Evolutionary conservation across 2,888 invertebrate species (phyloP).

Genomic region (Sesia bembeciformis): DNA sequence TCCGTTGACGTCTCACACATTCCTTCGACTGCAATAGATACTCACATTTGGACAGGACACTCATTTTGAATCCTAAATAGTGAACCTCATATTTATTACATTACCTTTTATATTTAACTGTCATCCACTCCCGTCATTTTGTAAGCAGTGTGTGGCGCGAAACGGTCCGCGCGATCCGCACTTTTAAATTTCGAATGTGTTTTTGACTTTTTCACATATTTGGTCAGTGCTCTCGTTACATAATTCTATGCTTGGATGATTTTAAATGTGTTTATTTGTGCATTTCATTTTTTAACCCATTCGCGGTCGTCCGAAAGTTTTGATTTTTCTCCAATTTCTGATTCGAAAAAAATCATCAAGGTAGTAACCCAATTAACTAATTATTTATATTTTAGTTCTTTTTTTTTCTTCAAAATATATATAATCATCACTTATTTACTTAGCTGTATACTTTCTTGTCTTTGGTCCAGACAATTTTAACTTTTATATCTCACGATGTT

Average conservation of each 20-base stretch:
- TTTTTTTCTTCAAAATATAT: not conserved
- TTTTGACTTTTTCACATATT: not conserved
- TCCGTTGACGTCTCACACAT: constrained; percentile 28
- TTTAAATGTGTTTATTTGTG: not conserved
- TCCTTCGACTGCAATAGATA: constrained; percentile 15
- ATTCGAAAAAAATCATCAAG: not conserved
- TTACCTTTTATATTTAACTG: constrained; percentile 11
- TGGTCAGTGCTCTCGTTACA: not conserved
- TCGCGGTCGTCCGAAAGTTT: not conserved
- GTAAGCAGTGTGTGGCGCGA: constrained; percentile 6
- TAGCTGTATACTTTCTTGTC: too few species aligned
- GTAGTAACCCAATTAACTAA: not conserved
- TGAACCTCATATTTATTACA: constrained; percentile 7
- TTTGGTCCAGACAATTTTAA: too few species aligned
- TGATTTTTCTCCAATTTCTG: not conserved
- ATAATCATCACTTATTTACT: too few species aligned
- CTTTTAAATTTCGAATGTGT: not conserved
- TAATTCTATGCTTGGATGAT: not conserved
- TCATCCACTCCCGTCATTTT: constrained; percentile 9
- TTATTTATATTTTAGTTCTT: not conserved
- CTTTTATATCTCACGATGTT: too few species aligned
- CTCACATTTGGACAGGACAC: constrained; percentile 29
- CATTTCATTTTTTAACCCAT: not conserved
- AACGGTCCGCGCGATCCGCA: constrained; percentile 2
- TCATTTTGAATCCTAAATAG: constrained; percentile 11